These are phyloP conservation scores for Pyrrhosoma nymphula DNA, from an alignment of 2,888 invertebrate species.

Conservation along the genomic window DNA sequence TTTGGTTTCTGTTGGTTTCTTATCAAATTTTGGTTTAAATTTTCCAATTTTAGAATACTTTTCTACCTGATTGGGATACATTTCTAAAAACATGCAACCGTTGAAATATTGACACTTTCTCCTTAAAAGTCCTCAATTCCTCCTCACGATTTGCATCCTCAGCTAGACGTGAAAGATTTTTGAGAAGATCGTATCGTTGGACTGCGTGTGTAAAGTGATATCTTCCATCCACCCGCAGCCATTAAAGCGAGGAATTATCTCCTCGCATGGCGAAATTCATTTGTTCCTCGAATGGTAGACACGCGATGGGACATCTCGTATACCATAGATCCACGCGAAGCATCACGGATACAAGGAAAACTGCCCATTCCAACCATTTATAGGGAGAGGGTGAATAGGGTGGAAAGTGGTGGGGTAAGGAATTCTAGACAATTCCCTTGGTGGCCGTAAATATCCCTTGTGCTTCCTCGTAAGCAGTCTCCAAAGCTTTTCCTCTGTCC, in stretches of 20 bases:
- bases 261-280: conserved; percentile 8
- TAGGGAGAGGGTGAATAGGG: background rate
- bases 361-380: background rate
- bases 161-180: background rate
- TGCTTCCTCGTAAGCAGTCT: background rate
- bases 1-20: too few relatives aligned
- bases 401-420: background rate
- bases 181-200: background rate
- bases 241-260: conserved; percentile 21
- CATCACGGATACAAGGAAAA: background rate
- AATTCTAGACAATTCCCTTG: background rate
- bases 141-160: background rate
- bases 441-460: background rate
- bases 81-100: too few relatives aligned
- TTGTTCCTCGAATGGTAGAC: background rate
- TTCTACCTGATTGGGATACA: too few relatives aligned
- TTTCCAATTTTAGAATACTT: too few relatives aligned
- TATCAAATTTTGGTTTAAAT: too few relatives aligned
- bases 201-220: background rate
- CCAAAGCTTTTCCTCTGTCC: background rate
- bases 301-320: background rate
- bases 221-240: background rate
- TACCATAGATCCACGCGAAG: conserved; percentile 5
- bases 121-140: too few relatives aligned
- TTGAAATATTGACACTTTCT: too few relatives aligned